These are phyloP conservation scores for Nesoenas mayeri DNA, from an alignment of 2,113 vertebrate genomes.

Conservation along the genomic window DNA sequence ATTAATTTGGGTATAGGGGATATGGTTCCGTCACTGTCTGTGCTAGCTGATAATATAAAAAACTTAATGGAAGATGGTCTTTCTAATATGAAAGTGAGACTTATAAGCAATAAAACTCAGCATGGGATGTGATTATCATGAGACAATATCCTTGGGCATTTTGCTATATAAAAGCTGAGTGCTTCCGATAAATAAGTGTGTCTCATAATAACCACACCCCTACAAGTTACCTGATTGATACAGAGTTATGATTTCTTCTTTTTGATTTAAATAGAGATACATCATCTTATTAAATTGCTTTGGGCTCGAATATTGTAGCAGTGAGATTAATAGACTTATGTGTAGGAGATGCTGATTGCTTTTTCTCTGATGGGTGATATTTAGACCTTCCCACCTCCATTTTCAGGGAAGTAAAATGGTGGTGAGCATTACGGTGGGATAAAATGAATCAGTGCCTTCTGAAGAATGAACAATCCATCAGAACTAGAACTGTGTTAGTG, in stretches of 20 bases:
- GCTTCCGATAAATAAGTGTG: not conserved
- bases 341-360: not conserved
- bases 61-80: conserved; percentile 37
- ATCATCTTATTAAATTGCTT: conserved; percentile 27
- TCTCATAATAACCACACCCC: conserved; percentile 38
- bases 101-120: conserved; percentile 51
- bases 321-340: conserved; percentile 1
- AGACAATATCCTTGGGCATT: conserved; percentile 35
- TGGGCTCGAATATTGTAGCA: not conserved
- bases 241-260: not conserved
- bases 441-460: not conserved
- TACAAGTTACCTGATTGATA: not conserved
- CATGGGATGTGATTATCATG: conserved; percentile 10
- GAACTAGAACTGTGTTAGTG: not conserved
- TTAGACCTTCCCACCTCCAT: not conserved
- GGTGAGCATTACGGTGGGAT: not conserved
- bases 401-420: conserved; percentile 15
- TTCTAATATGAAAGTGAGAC: conserved; percentile 55
- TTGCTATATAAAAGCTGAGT: not conserved
- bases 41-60: conserved; percentile 49
- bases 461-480: conserved; percentile 5
- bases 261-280: conserved; percentile 19
- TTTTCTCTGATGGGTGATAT: not conserved
- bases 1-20: conserved; percentile 32
- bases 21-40: conserved; percentile 39